These are phyloP conservation scores for Amaurobius ferox DNA, from an alignment of 2,888 invertebrate genomes.

Conservation along the genomic window DNA sequence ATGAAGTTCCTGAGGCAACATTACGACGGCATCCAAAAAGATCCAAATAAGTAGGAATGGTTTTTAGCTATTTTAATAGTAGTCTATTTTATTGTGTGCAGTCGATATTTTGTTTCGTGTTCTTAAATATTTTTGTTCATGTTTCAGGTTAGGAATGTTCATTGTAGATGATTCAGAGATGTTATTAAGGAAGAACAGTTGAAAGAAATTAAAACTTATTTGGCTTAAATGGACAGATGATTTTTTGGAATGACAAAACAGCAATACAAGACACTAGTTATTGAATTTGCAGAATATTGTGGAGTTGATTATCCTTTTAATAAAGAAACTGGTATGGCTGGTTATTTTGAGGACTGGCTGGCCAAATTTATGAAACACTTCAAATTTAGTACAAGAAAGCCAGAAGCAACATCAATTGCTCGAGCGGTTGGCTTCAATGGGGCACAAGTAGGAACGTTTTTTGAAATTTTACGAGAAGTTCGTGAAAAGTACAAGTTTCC, in stretches of 20 bases:
- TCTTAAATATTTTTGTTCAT: neutral
- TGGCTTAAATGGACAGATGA: neutral
- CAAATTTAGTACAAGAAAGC: too few species aligned
- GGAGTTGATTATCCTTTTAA: neutral
- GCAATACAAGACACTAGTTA: neutral
- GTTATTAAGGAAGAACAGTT: neutral
- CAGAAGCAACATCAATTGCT: neutral
- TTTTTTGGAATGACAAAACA: neutral
- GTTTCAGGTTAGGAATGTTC: neutral
- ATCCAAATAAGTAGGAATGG: neutral
- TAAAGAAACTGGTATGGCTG: neutral
- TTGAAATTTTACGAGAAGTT: neutral
- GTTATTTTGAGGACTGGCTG: neutral
- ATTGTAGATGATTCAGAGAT: neutral
- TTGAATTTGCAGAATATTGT: conserved; percentile 1
- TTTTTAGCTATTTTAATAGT: neutral
- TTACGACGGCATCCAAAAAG: neutral
- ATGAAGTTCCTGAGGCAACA: too few species aligned
- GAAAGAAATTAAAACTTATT: too few species aligned
- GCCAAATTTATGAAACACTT: conserved; percentile 6
- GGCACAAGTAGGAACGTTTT: neutral
- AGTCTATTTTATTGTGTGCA: too few species aligned
- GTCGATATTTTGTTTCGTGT: neutral
- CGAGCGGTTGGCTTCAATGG: conserved; percentile 2
- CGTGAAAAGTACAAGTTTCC: neutral